phyloP scores from a whole-genome alignment of 2,113 vertebrate species.

The Nothocercus julius region DNA sequence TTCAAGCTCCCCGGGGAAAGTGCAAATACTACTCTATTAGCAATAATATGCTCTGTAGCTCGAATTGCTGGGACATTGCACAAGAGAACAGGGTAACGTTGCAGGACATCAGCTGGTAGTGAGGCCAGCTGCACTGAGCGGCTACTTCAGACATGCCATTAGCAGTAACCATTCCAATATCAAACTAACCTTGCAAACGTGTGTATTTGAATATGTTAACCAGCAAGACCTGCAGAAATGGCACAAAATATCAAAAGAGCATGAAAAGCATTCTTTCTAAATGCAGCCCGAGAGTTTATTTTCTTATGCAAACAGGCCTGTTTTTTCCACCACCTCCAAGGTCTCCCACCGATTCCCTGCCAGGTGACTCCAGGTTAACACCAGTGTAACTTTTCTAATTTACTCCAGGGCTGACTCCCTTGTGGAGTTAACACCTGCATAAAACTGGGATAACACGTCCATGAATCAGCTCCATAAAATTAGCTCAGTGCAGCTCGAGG shows the following conservation, averaged over 20 bases:
- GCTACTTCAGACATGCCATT: background rate
- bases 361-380: background rate
- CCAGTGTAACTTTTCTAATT: background rate
- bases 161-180: background rate
- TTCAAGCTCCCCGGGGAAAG: background rate
- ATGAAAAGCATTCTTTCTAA: background rate
- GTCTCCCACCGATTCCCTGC: background rate
- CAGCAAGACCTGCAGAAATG: conserved; percentile 5
- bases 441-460: background rate
- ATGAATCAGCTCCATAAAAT: background rate
- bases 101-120: accelerated
- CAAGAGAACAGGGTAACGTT: accelerated
- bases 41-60: background rate
- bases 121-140: background rate
- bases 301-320: background rate
- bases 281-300: background rate
- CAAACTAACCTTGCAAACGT: conserved; percentile 29
- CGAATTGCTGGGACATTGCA: background rate
- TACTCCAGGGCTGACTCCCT: background rate
- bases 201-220: background rate
- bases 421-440: background rate
- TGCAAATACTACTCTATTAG: background rate
- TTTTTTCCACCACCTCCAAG: background rate
- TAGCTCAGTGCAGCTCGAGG: background rate
- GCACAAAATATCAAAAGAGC: conserved; percentile 20